These are phyloP conservation scores for Hofmannophila pseudospretella DNA, from an alignment of 2,888 invertebrate species.

Conservation along the genomic window DNA sequence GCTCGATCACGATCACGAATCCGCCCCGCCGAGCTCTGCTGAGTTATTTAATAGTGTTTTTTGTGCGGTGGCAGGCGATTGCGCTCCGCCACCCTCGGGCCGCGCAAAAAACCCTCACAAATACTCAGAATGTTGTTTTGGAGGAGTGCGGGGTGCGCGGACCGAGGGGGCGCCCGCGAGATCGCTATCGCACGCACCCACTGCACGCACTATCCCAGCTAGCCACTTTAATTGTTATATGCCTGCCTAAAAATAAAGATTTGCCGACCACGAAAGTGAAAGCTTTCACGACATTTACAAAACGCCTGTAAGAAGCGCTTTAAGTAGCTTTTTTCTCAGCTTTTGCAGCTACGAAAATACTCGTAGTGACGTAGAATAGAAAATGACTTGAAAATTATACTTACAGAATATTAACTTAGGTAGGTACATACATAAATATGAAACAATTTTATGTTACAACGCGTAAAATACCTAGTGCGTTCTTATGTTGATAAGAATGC, in stretches of 20 bases:
- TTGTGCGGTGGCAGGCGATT: conserved; percentile 70
- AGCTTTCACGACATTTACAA: neutral
- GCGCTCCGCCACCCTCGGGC: conserved; percentile 72
- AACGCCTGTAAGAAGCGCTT: too few relatives aligned
- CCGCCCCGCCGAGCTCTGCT: conserved; percentile 67
- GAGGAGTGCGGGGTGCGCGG: conserved; percentile 44
- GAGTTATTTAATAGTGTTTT: conserved; percentile 76
- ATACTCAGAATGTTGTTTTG: conserved; percentile 71
- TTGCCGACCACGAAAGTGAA: conserved; percentile 10
- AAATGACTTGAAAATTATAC: too few relatives aligned
- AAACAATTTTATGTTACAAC: too few relatives aligned
- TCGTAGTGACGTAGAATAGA: too few relatives aligned
- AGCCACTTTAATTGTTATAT: conserved; percentile 72
- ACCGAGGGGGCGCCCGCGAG: conserved; percentile 46
- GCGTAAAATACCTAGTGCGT: too few relatives aligned
- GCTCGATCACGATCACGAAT: conserved; percentile 68
- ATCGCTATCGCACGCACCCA: conserved; percentile 77
- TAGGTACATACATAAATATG: too few relatives aligned
- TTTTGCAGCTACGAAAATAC: too few relatives aligned
- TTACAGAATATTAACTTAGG: too few relatives aligned
- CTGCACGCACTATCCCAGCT: conserved; percentile 75
- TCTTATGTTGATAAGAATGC: too few relatives aligned
- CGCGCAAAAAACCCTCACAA: conserved; percentile 77
- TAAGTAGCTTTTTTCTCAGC: too few relatives aligned
- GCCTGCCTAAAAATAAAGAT: conserved; percentile 45